phyloP scores from a whole-genome alignment of 2,888 invertebrate genomes.

The Sycophila texana region DNA sequence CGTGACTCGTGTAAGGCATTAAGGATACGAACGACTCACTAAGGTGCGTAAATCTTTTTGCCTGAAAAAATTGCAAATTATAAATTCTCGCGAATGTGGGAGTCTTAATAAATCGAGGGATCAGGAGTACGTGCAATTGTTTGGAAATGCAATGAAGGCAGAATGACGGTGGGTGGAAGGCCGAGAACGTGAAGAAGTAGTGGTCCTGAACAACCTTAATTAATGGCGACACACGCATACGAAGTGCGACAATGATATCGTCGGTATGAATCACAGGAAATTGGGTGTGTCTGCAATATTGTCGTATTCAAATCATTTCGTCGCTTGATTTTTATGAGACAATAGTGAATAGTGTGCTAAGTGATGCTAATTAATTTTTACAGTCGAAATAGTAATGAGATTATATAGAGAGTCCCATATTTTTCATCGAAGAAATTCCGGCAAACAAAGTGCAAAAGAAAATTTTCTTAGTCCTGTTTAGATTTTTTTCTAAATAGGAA shows the following conservation, averaged over 20 bases:
- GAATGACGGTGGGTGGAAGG: background rate
- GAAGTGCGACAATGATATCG: slow-evolving; percentile 15
- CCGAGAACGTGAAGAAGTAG: slow-evolving; percentile 15
- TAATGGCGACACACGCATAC: slow-evolving; percentile 28
- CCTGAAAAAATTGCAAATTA: background rate
- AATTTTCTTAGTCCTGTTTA: no score
- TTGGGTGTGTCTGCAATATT: background rate
- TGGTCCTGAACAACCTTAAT: slow-evolving; percentile 31
- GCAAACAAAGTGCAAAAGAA: no score
- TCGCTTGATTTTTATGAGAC: background rate
- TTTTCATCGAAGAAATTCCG: no score
- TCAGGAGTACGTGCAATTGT: slow-evolving; percentile 32
- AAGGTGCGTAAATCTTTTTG: background rate
- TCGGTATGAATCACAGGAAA: slow-evolving; percentile 14
- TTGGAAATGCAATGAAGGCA: slow-evolving; percentile 2
- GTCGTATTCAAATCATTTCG: background rate
- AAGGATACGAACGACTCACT: background rate
- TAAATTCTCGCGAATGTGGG: slow-evolving; percentile 11
- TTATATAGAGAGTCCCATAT: no score
- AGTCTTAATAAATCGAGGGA: slow-evolving; percentile 30
- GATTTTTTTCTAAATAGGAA: no score
- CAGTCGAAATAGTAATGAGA: no score
- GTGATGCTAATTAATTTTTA: no score
- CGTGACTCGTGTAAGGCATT: background rate
- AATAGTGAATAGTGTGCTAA: background rate